A percentile compares a stretch with the other conserved stretches of the same genome.
Conservation (phyloP, 2,113 vertebrate genomes). For the Trogon melanurus region DNA sequence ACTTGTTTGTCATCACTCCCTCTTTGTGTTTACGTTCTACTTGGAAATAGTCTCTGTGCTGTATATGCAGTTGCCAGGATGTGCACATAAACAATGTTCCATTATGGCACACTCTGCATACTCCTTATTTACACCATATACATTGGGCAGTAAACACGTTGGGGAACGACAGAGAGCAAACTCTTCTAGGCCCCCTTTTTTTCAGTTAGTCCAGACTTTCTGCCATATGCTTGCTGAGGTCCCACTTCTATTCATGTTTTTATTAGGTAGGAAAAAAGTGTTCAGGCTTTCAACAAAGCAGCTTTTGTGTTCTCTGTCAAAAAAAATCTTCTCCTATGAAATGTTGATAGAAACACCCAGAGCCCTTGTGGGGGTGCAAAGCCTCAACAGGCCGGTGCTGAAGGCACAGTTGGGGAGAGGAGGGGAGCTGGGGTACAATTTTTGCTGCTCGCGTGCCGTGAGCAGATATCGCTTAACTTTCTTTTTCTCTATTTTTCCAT, state of each 20-base stretch:
- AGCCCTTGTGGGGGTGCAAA: constrained; percentile 43
- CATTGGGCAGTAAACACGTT: constrained; percentile 29
- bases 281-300: constrained; percentile 73
- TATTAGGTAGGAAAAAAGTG: constrained; percentile 68
- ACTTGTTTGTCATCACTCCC: constrained; percentile 69
- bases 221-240: constrained; percentile 70
- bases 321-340: constrained; percentile 73
- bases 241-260: constrained; percentile 70
- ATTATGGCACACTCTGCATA: background rate
- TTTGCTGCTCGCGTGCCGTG: background rate
- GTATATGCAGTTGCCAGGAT: constrained; percentile 64
- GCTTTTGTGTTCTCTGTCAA: constrained; percentile 76
- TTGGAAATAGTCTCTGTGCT: constrained; percentile 50
- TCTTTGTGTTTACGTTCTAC: constrained; percentile 66
- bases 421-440: background rate
- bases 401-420: background rate
- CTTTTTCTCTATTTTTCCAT: background rate
- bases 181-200: constrained; percentile 22
- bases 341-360: constrained; percentile 59
- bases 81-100: constrained; percentile 69
- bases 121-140: constrained; percentile 67
- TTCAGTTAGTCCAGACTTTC: constrained; percentile 59
- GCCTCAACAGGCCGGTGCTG: constrained; percentile 37
- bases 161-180: constrained; percentile 13
- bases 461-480: background rate